A percentile compares a stretch with the other conserved stretches of the same genome.
These are phyloP conservation scores for Athripsodes cinereus DNA, from an alignment of 2,888 invertebrate species.

Conservation along the genomic window DNA sequence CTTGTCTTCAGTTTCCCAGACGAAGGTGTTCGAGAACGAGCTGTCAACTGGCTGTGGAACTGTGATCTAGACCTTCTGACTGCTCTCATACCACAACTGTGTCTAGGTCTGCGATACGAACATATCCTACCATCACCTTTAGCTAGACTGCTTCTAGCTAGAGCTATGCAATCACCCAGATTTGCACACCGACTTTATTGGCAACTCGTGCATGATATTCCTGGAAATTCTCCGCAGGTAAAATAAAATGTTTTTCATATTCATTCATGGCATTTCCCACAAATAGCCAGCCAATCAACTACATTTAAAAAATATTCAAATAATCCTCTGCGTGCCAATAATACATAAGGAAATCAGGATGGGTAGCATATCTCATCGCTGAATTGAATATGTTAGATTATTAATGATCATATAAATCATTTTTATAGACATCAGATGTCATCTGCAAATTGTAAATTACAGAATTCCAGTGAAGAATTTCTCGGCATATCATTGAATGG, in stretches of 20 bases:
- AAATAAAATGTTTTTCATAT: constrained; percentile 30
- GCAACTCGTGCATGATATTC: constrained; percentile 79
- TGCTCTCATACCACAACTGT: constrained; percentile 87
- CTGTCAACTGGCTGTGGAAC: constrained; percentile 73
- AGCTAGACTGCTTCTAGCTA: constrained; percentile 73
- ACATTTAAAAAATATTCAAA: no score
- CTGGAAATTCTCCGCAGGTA: constrained; percentile 76
- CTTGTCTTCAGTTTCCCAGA: constrained; percentile 79
- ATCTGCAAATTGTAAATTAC: neutral
- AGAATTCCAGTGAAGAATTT: constrained; percentile 39
- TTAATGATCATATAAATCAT: no score
- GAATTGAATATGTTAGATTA: no score
- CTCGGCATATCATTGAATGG: constrained; percentile 45
- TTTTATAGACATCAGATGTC: no score
- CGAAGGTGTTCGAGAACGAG: constrained; percentile 75
- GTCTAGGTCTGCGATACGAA: constrained; percentile 86
- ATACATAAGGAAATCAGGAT: no score
- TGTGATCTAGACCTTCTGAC: constrained; percentile 84
- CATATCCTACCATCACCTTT: constrained; percentile 87
- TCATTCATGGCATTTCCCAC: no score
- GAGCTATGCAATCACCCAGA: constrained; percentile 78
- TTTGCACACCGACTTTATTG: constrained; percentile 95
- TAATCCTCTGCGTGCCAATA: no score
- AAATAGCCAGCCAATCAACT: no score
- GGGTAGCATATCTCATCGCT: no score